Base-by-base conservation (phyloP, 2,797 vertebrate genomes). In the Eulemur albifrons region DNA sequence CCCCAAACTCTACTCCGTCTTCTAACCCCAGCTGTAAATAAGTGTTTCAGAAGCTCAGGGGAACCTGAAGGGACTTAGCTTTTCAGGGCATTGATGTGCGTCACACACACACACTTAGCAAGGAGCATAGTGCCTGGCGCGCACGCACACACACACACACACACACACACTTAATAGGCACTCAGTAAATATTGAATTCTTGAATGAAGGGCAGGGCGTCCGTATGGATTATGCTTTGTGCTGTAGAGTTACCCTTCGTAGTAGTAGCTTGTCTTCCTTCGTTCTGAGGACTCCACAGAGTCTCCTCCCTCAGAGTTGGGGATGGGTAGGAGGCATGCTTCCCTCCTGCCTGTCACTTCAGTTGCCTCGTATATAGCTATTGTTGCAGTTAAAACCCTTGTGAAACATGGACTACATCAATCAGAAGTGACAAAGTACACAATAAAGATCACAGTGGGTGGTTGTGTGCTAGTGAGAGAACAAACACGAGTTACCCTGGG, bases 221-320 rank as follows among this genome's bases (percentile, higher is more conserved):
- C 92, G 4, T 77, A 52, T 25, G 15, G 30, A 59, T 90, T 70
- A 38, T 73, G 54, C 81, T 79, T 84, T 65, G 45, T 84, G 61
- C 32, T 61, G 17, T 82, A 73, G 69, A 81, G 32, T 69, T 82
- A 76, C 5, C 43, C 18, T 23, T 85, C 43, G 30, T 75, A 65
- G 67, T 85, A 43, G 43, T 75, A 65, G 67, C 40, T 88, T 72
- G 69, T 45, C n/a, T 90, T 18, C 11, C 54, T 35, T 95, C 38
- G 70, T 97, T 92, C 48, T 77, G 72, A 92, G 70, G 73, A 89
- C 48, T 86, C 10, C 48, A 18, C 61, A 94, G 57, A 94, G 75
- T 52, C 76, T 75, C 38, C 59, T 50, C 9, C 8, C 15, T 82
- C 35, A 73, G 80, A 95, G 43, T 38, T 92, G 54, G 50, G 59